Conservation (phyloP, 2,113 vertebrate species). For the Loxodonta africana region DNA sequence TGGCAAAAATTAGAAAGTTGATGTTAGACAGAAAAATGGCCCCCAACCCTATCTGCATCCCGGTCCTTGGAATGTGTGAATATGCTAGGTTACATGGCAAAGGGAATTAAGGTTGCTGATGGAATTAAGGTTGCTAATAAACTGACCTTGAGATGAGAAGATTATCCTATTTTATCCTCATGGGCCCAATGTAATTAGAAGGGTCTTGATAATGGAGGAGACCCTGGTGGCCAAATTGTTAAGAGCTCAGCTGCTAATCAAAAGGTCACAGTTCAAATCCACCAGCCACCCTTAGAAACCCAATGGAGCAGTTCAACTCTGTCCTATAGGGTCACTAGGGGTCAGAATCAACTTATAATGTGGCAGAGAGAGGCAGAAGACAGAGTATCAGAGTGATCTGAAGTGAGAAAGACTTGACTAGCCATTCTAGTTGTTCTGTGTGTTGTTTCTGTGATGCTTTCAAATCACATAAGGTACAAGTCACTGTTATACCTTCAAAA, state of each 20-base stretch:
- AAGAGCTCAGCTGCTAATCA: no score
- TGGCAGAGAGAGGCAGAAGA: not conserved
- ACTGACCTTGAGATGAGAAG: not conserved
- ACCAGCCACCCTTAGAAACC: no score
- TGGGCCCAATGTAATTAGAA: not conserved
- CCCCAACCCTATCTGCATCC: no score
- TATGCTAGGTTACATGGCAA: not conserved
- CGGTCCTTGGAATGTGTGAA: not conserved
- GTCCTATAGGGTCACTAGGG: no score
- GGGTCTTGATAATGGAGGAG: not conserved
- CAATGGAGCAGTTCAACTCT: no score
- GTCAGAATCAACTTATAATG: not conserved
- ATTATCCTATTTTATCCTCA: not conserved
- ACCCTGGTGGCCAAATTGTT: no score
- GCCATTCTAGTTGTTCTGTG: not conserved
- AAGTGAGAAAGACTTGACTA: not conserved
- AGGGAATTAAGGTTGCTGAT: not conserved
- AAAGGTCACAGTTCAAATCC: no score
- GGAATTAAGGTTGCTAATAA: not conserved
- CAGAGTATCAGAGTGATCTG: not conserved
- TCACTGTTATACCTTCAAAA: no score
- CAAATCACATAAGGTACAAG: no score
- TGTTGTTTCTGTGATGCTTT: no score
- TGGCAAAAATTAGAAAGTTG: not conserved
- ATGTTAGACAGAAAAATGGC: no score